A percentile compares a stretch with the other conserved stretches of the same genome.
phyloP scores from a whole-genome alignment of 2,888 invertebrate species.

The Unio delphinus region DNA sequence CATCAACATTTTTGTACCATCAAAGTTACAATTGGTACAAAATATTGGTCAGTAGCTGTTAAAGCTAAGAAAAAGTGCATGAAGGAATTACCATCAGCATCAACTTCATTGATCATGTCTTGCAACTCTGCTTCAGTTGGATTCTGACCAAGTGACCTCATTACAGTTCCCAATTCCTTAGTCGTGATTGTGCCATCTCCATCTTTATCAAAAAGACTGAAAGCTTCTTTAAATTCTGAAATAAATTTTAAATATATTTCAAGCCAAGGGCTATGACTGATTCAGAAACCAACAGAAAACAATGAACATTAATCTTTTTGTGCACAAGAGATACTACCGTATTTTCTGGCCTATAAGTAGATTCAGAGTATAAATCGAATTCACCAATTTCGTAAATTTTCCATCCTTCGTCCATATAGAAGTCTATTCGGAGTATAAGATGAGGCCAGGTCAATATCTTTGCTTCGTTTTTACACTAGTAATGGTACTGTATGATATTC shows the following conservation, averaged over 20 bases:
- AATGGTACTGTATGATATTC: too few species aligned
- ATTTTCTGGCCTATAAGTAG: too few species aligned
- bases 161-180: slow-evolving; percentile 99
- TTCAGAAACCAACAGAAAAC: neutral
- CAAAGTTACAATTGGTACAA: neutral
- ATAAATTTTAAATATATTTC: too few species aligned
- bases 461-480: too few species aligned
- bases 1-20: neutral
- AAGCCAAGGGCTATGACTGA: too few species aligned
- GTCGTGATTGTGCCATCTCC: slow-evolving; percentile 99
- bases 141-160: slow-evolving; percentile 98
- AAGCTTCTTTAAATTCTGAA: slow-evolving; percentile 98
- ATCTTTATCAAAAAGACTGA: slow-evolving; percentile 99
- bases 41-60: neutral
- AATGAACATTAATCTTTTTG: neutral
- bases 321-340: too few species aligned
- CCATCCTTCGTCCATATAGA: too few species aligned
- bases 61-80: too few species aligned
- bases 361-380: too few species aligned
- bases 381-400: too few species aligned
- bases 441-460: too few species aligned
- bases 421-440: too few species aligned
- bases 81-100: slow-evolving; percentile 80
- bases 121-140: slow-evolving; percentile 99
- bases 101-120: slow-evolving; percentile 99